Percentiles rank a stretch among this genome's conserved stretches.
Evolutionary conservation across 2,113 vertebrate genomes (phyloP).

Genomic region (Pelobates fuscus): DNA sequence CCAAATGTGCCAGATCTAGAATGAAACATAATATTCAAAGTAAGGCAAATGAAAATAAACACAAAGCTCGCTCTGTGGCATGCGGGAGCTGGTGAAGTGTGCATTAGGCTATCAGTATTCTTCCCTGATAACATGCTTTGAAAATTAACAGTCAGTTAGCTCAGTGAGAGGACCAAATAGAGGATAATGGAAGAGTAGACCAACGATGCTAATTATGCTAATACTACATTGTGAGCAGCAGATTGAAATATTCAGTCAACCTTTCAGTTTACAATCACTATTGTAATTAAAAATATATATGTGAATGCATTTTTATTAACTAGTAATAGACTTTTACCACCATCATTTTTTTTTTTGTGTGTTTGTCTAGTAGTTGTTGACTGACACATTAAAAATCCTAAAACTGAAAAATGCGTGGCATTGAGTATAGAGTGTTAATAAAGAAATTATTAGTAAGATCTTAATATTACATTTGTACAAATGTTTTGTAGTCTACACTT

Average conservation of each 20-base stretch:
- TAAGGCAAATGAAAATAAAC: constrained; percentile 18
- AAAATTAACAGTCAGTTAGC: constrained; percentile 25
- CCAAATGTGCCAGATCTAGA: constrained; percentile 6
- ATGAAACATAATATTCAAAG: constrained; percentile 14
- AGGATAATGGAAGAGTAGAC: constrained; percentile 20
- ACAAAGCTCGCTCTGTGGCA: not conserved
- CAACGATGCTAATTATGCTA: constrained; percentile 38
- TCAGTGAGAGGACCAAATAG: constrained; percentile 19
- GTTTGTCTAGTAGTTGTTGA: too few species aligned
- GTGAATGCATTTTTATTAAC: constrained; percentile 23
- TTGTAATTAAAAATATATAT: constrained; percentile 32
- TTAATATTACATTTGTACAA: too few species aligned
- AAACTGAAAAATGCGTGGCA: too few species aligned
- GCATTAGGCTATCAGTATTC: constrained; percentile 19
- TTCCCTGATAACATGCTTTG: constrained; percentile 7
- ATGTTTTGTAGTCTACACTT: too few species aligned
- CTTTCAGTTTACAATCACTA: constrained; percentile 35
- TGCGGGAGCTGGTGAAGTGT: not conserved
- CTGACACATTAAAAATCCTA: too few species aligned
- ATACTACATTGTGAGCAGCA: constrained; percentile 28
- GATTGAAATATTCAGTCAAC: constrained; percentile 33
- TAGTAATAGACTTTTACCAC: not conserved
- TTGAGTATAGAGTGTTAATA: too few species aligned
- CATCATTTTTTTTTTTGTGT: too few species aligned
- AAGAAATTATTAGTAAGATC: too few species aligned